Evolutionary conservation across 2,113 vertebrate species (phyloP).

Genomic region (Malurus melanocephalus): DNA sequence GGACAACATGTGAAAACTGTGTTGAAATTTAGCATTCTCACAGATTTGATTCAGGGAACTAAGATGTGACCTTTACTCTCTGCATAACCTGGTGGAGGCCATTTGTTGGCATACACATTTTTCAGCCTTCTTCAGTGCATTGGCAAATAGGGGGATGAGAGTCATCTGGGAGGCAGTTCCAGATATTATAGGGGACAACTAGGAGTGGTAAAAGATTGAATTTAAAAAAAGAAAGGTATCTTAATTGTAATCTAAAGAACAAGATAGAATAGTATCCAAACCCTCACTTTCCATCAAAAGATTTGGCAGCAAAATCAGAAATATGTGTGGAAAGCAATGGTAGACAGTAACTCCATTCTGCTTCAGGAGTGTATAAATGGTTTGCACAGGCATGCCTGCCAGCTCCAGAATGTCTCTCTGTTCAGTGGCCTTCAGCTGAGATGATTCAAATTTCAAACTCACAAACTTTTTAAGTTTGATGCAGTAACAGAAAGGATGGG

Average conservation of each 20-base stretch:
- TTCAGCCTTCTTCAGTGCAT: neutral
- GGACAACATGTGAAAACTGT: neutral
- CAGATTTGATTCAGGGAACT: neutral
- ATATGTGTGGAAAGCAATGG: neutral
- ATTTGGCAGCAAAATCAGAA: neutral
- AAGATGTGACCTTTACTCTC: neutral
- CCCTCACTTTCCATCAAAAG: neutral
- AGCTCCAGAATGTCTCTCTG: neutral
- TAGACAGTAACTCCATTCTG: neutral
- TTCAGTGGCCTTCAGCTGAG: neutral
- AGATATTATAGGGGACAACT: neutral
- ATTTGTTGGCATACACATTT: neutral
- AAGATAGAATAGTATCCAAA: rapidly evolving
- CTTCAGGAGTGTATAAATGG: neutral
- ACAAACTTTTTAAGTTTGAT: neutral
- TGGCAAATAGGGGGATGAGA: neutral
- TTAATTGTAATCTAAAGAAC: neutral
- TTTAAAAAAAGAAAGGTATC: neutral
- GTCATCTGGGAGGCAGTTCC: neutral
- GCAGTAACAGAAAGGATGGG: neutral
- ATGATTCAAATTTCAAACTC: neutral
- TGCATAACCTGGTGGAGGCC: neutral
- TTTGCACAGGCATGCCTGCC: neutral
- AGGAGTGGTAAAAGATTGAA: neutral
- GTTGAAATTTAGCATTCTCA: neutral